These are phyloP conservation scores for Griposia aprilina DNA, from an alignment of 2,888 invertebrate species.

Conservation along the genomic window DNA sequence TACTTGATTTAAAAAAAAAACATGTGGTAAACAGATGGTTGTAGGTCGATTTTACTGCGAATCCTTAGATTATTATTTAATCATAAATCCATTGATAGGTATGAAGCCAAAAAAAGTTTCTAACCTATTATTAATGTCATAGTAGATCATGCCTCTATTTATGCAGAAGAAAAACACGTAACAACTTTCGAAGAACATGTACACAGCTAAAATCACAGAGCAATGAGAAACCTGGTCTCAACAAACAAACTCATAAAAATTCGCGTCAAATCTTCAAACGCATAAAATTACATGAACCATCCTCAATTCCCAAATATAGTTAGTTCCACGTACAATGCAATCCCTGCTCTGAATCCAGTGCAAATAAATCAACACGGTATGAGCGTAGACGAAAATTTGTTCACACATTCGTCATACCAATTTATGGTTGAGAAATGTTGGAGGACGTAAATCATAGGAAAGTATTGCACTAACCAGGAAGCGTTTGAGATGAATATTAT, in stretches of 20 bases:
- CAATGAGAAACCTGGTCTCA: conserved; percentile 28
- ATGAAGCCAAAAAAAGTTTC: background rate
- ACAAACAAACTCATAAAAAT: conserved; percentile 47
- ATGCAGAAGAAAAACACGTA: background rate
- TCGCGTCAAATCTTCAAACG: conserved; percentile 44
- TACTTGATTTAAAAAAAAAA: background rate
- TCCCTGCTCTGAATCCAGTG: conserved; percentile 44
- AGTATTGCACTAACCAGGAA: conserved; percentile 38
- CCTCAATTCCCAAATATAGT: conserved; percentile 63
- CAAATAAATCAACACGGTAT: conserved; percentile 56
- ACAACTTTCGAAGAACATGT: background rate
- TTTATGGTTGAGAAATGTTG: conserved; percentile 56
- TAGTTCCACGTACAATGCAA: conserved; percentile 48
- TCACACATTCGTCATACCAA: conserved; percentile 66
- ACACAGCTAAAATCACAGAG: conserved; percentile 6
- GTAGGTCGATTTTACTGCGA: background rate
- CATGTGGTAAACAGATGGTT: background rate
- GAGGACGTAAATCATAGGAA: conserved; percentile 54
- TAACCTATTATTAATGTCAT: background rate
- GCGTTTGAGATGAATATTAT: background rate
- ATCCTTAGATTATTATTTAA: background rate
- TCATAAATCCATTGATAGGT: background rate
- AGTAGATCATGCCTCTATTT: background rate
- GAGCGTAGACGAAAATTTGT: conserved; percentile 57
- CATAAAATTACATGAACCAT: conserved; percentile 59